Base-by-base conservation (phyloP, 2,113 vertebrate genomes). In the Hemibagrus wyckioides region DNA sequence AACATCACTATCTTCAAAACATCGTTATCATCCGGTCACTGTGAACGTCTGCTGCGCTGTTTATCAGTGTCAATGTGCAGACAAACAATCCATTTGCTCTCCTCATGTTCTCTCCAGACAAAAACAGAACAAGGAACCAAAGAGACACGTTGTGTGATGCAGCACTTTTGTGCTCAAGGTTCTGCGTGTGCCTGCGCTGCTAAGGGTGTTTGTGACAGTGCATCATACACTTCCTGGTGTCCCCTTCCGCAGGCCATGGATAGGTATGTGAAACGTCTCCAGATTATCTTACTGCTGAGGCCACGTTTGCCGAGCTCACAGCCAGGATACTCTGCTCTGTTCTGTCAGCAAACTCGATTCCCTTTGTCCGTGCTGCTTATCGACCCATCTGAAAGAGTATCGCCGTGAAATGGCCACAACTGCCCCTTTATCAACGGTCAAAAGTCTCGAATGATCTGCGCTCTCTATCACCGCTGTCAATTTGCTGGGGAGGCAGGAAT, bases 211-310 rank as follows among this genome's bases (percentile, higher is more conserved):
- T 59, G 39, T 23, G 4, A 76, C 21, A 1, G 28, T 33, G 39
- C 83, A 14, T 59, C 19, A 61, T 44, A 61, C 33, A 67, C 56
- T 85, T 86, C 73, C 81, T 86, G 67, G 85, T 81, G 81, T 73
- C 65, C 82, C 50, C 48, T 85, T 77, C n/a, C 28, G 15, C 6
- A 50, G 50, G 41, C 65, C 54, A 73, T 86, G 85, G 77, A 63
- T 61, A 81, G 89, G 71, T 90, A 89, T 85, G 83, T 77, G 50
- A 88, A 83, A 87, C 69, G 33, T 44, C 83, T 77, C 52, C 86
- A 83, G 84, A 92, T 91, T 87, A 84, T 91, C 84, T 93, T 93
- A 92, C 90, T 57, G 87, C 91, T 86, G 82, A 84, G 52, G 61
- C 73, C 81, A 83, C 82, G 84, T 83, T 75, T 80, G 71, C 44